These are phyloP conservation scores for Silurus aristotelis DNA, from an alignment of 2,797 vertebrate species.

Conservation along the genomic window DNA sequence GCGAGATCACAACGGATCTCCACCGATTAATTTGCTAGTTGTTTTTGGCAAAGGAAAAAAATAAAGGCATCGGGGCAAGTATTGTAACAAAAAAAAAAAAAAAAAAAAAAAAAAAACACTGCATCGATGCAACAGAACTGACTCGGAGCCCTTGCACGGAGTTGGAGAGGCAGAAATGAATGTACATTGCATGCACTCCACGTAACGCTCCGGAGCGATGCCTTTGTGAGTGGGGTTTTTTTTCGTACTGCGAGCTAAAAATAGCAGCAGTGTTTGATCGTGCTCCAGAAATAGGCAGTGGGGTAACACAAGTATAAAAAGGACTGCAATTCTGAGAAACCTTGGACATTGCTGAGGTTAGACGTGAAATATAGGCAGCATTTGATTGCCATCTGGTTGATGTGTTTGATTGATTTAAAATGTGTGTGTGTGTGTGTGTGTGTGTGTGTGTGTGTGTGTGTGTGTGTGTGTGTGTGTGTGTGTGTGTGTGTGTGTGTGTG, in stretches of 20 bases:
- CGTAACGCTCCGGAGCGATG: slow-evolving; percentile 84
- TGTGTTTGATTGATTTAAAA: slow-evolving; percentile 58
- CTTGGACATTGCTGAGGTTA: slow-evolving; percentile 85
- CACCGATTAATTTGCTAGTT: slow-evolving; percentile 29
- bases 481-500: slow-evolving; percentile 52
- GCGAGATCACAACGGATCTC: slow-evolving; percentile 32
- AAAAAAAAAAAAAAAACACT: slow-evolving; percentile 70
- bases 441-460: slow-evolving; percentile 54
- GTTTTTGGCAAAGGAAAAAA: slow-evolving; percentile 30
- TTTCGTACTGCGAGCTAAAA: slow-evolving; percentile 91
- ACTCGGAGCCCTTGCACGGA: slow-evolving; percentile 75
- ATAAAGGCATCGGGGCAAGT: neutral
- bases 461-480: slow-evolving; percentile 51
- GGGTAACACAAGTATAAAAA: slow-evolving; percentile 96
- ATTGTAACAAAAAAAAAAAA: neutral
- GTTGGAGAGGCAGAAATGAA: slow-evolving; percentile 74
- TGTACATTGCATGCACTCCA: slow-evolving; percentile 86
- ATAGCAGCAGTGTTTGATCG: slow-evolving; percentile 98
- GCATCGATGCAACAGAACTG: slow-evolving; percentile 81
- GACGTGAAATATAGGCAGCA: slow-evolving; percentile 80
- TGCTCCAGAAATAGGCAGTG: slow-evolving; percentile 98
- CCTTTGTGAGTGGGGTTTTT: slow-evolving; percentile 85
- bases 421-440: slow-evolving; percentile 47
- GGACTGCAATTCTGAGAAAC: slow-evolving; percentile 89
- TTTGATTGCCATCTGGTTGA: slow-evolving; percentile 60